phyloP scores from a whole-genome alignment of 23 tunicate genomes.

The Ciona savignyi region DNA sequence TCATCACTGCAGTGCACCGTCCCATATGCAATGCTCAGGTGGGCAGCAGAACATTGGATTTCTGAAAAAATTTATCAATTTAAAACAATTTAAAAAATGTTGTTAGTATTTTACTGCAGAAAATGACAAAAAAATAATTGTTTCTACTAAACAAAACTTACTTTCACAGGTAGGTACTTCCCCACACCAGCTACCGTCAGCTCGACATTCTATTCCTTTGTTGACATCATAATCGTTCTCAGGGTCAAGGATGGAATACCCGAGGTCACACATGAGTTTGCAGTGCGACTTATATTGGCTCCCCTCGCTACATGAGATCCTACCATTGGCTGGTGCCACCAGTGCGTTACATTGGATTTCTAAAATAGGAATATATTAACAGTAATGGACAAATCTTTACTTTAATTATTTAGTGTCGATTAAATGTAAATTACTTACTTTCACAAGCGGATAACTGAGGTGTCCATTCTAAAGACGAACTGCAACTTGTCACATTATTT shows the following conservation, averaged over 20 bases:
- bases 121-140: too few species aligned
- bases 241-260: conserved; percentile 56
- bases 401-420: background rate
- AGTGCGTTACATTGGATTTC: conserved; percentile 43
- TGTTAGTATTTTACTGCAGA: too few species aligned
- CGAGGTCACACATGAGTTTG: conserved; percentile 38
- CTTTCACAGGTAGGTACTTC: conserved; percentile 63
- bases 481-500: conserved; percentile 30
- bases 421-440: conserved; percentile 60
- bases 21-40: conserved; percentile 34
- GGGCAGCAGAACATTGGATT: conserved; percentile 27
- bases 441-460: conserved; percentile 31
- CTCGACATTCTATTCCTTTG: conserved; percentile 48
- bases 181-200: conserved; percentile 85
- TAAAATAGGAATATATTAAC: too few species aligned
- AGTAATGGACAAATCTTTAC: background rate
- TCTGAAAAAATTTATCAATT: conserved; percentile 7
- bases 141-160: conserved; percentile 8
- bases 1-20: conserved; percentile 34
- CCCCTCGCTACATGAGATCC: conserved; percentile 36
- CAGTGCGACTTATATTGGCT: conserved; percentile 52
- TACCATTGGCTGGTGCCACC: conserved; percentile 29
- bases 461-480: conserved; percentile 21
- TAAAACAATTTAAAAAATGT: too few species aligned
- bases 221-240: conserved; percentile 53